Evolutionary conservation across 2,113 vertebrate genomes (phyloP).

Genomic region (Corythoichthys haematopterus): DNA sequence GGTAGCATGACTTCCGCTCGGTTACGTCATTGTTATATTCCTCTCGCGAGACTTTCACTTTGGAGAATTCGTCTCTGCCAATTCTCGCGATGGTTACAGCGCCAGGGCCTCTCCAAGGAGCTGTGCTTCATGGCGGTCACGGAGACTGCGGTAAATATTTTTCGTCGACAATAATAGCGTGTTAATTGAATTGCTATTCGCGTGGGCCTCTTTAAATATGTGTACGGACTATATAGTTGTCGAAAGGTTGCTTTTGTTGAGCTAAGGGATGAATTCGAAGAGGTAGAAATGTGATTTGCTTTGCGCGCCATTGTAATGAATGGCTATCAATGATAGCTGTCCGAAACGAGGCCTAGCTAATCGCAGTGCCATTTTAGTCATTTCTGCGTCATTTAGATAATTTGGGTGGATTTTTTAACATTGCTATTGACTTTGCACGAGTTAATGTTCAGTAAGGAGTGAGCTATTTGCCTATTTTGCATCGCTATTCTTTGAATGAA

Average conservation of each 20-base stretch:
- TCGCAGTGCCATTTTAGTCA: rapidly evolving
- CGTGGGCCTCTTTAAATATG: background rate
- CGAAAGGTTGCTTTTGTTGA: background rate
- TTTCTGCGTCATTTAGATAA: background rate
- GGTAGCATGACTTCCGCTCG: background rate
- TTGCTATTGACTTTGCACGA: background rate
- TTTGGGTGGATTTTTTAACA: background rate
- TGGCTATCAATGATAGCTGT: constrained; percentile 8
- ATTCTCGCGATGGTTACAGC: constrained; percentile 50
- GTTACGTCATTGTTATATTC: background rate
- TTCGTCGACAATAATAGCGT: constrained; percentile 19
- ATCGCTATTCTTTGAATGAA: background rate
- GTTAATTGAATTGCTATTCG: background rate
- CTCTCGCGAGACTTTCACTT: background rate
- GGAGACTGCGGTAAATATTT: constrained; percentile 72
- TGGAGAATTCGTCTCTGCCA: constrained; percentile 26
- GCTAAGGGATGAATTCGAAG: background rate
- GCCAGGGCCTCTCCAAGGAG: constrained; percentile 50
- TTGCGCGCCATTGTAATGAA: constrained; percentile 35
- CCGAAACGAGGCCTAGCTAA: constrained; percentile 14
- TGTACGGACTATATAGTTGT: background rate
- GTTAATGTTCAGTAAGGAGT: background rate
- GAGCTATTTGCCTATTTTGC: background rate
- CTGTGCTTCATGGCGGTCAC: constrained; percentile 77
- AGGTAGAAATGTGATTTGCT: background rate